Base-by-base conservation (phyloP, 2,888 invertebrate species). In the Pseudeuparius sepicola region DNA sequence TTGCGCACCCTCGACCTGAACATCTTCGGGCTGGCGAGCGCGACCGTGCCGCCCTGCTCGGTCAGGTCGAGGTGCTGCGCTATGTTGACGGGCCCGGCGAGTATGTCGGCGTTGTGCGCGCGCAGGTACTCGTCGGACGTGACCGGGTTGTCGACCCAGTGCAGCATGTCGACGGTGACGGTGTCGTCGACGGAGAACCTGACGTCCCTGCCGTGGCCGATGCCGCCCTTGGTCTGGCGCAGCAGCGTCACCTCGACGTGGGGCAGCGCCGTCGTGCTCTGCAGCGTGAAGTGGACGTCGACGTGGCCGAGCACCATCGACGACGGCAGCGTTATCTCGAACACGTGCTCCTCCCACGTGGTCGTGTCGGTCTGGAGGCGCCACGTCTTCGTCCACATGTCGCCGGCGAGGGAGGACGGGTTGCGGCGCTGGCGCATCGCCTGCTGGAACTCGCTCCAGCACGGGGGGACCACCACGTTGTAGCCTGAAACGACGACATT, bases 391-490 rank as follows among this genome's bases (percentile, higher is more conserved):
- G 85, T 86, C 44, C 76, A 74, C 51, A 86, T 80, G 33, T 75
- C 61, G 9, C 51, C 69, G 53, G 77, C 78, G 34, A 81, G 61
- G 55, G 79, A 78, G 54, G 88, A 89, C 2, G 90, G 87, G 58
- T 90, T 86, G 20, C 87, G 76, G 11, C 92, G 68, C 49, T 90
- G 88, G 37, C 89, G 75, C 56, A 90, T 89, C 4, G 89, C 88
- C 44, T 90, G 90, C 48, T 90, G 87, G 51, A 92, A 72, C 59
- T 92, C 90, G 45, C 81, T 84, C 93, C 93, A 93, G 60, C 90
- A 92, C 3, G 88, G 81, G 0, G 92, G 89, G 3, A 90, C 88
- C 10, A 88, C 89, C 1, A 89, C 88, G 33, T 84, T 78, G 57
- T 87, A 92, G 1, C 75, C 65, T 1, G 73, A 73, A 18, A 34